A percentile compares a stretch with the other conserved stretches of the same genome.
phyloP scores from a whole-genome alignment of 2,797 vertebrate genomes.

The Anolis apletophallus region DNA sequence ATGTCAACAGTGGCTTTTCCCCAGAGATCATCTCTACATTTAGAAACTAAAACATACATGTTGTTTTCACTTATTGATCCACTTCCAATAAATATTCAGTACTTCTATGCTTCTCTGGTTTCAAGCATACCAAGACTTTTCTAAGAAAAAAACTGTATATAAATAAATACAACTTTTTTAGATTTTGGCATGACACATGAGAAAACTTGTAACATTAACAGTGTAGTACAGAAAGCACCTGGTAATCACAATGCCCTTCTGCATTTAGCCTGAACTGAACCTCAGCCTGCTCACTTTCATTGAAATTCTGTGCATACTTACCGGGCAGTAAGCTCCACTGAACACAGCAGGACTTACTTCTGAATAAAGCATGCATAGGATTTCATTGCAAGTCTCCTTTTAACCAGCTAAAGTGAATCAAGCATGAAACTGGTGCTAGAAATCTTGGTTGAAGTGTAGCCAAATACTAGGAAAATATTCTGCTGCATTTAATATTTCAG shows the following conservation, averaged over 20 bases:
- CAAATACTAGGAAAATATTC: too few relatives aligned
- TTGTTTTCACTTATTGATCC: not conserved
- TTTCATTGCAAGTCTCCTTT: not conserved
- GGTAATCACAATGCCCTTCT: slow-evolving; percentile 4
- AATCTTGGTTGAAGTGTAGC: not conserved
- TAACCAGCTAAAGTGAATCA: not conserved
- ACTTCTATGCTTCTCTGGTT: not conserved
- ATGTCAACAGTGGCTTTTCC: not conserved
- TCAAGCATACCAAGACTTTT: not conserved
- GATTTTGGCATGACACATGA: not conserved
- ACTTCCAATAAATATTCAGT: slow-evolving; percentile 21
- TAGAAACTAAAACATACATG: slow-evolving; percentile 2
- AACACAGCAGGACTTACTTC: not conserved
- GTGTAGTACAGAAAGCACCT: not conserved
- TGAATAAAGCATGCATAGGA: not conserved
- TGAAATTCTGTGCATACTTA: not conserved
- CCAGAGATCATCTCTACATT: not conserved
- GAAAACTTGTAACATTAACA: not conserved
- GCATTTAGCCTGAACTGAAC: not conserved
- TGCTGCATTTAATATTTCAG: not conserved
- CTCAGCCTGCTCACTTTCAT: not conserved
- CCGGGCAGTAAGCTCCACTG: not conserved
- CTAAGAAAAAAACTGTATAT: not conserved
- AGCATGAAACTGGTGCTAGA: not conserved
- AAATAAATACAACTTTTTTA: slow-evolving; percentile 21